These are phyloP conservation scores for Drosophila simulans DNA, from an alignment of 1,140 invertebrate genomes.

Conservation along the genomic window DNA sequence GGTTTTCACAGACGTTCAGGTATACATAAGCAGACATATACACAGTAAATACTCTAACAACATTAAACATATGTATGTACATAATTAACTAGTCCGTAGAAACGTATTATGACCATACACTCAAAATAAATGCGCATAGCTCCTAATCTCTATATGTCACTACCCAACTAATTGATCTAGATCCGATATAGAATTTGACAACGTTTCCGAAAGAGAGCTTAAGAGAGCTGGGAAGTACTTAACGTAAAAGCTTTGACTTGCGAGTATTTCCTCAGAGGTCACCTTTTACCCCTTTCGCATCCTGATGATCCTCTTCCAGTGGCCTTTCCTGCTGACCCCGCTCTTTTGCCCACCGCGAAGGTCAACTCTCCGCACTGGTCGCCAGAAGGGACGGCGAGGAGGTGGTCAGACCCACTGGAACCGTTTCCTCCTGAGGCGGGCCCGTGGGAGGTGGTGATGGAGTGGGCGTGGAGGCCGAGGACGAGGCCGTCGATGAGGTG, in stretches of 20 bases:
- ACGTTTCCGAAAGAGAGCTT: constrained; percentile 10
- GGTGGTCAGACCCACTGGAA: constrained; percentile 13
- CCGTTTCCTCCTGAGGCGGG: constrained; percentile 12
- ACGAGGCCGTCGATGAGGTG: constrained; percentile 29
- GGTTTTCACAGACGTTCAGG: constrained; percentile 74
- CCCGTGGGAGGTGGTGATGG: constrained; percentile 17
- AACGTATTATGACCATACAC: constrained; percentile 27
- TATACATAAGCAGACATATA: constrained; percentile 56
- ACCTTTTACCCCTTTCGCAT: not conserved
- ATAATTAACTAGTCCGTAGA: constrained; percentile 55
- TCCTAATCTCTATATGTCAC: constrained; percentile 46
- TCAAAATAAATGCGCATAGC: constrained; percentile 73
- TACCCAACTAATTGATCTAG: constrained; percentile 45
- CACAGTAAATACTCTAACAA: constrained; percentile 44
- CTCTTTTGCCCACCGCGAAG: not conserved
- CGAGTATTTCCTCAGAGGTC: constrained; percentile 72
- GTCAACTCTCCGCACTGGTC: constrained; percentile 64
- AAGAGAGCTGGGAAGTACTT: constrained; percentile 45
- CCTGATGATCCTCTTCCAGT: not conserved
- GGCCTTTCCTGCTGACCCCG: not conserved
- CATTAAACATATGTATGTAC: constrained; percentile 61
- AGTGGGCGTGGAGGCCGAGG: constrained; percentile 11
- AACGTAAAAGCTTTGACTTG: constrained; percentile 72
- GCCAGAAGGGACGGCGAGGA: constrained; percentile 65
- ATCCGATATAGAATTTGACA: constrained; percentile 37